Evolutionary conservation across 2,888 invertebrate genomes (phyloP).

Genomic region (Pimpla rufipes): DNA sequence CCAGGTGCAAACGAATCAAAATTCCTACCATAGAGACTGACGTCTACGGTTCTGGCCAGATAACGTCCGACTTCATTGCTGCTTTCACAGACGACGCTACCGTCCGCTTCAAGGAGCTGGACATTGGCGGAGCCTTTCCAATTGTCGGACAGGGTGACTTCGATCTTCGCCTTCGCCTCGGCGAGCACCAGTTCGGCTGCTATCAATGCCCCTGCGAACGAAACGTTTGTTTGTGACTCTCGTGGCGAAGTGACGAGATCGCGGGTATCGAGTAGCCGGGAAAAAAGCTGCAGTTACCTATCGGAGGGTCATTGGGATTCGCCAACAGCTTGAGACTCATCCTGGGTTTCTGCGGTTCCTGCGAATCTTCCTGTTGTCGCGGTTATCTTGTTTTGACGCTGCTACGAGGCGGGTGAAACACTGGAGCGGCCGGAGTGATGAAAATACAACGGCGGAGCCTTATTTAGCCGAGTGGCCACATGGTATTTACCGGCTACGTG

Average conservation of each 20-base stretch:
- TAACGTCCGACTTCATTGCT: constrained; percentile 79
- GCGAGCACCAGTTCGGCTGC: constrained; percentile 75
- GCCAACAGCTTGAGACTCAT: constrained; percentile 78
- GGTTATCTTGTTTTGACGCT: neutral
- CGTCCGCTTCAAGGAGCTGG: constrained; percentile 72
- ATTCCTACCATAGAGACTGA: constrained; percentile 79
- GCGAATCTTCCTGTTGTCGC: neutral
- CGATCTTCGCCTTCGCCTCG: constrained; percentile 71
- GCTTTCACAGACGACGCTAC: constrained; percentile 75
- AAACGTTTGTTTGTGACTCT: constrained; percentile 3
- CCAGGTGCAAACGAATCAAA: neutral
- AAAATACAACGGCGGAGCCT: constrained; percentile 36
- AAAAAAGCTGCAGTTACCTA: constrained; percentile 74
- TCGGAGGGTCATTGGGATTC: constrained; percentile 76
- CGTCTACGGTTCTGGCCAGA: constrained; percentile 78
- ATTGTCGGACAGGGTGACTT: constrained; percentile 76
- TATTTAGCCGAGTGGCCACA: constrained; percentile 49
- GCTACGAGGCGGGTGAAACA: neutral
- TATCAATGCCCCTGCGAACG: constrained; percentile 77
- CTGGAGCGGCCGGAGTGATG: neutral
- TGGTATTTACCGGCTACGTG: constrained; percentile 53
- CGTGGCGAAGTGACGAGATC: constrained; percentile 12
- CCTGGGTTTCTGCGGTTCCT: neutral
- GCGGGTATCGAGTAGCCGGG: neutral
- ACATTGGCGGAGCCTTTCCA: constrained; percentile 75